These are phyloP conservation scores for Thumatha senex DNA, from an alignment of 2,888 invertebrate species.

Conservation along the genomic window DNA sequence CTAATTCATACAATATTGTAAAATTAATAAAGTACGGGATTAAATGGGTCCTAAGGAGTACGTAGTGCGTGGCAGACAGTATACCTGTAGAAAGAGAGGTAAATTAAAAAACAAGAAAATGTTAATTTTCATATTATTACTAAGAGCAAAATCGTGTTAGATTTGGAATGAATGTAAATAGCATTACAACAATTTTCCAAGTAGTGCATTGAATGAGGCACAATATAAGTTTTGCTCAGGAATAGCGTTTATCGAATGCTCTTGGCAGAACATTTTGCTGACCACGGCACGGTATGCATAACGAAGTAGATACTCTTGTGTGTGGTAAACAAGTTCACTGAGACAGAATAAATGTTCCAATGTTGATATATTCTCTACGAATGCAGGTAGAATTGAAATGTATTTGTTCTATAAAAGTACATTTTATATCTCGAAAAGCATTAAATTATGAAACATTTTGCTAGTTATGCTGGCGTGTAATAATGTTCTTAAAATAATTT, in stretches of 20 bases:
- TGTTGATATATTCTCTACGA: slow-evolving; percentile 41
- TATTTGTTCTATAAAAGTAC: slow-evolving; percentile 28
- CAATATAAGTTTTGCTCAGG: slow-evolving; percentile 52
- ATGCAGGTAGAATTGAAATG: slow-evolving; percentile 39
- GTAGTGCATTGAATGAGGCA: slow-evolving; percentile 20
- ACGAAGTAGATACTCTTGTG: slow-evolving; percentile 50
- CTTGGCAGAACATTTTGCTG: slow-evolving; percentile 61
- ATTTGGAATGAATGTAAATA: slow-evolving; percentile 2
- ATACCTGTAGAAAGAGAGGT: too few species aligned
- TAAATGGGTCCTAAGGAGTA: too few species aligned
- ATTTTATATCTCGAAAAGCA: slow-evolving; percentile 23
- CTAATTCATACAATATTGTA: too few species aligned
- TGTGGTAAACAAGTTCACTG: slow-evolving; percentile 55
- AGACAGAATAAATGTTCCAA: slow-evolving; percentile 61
- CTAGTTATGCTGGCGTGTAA: not conserved
- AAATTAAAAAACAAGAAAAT: too few species aligned
- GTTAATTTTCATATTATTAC: too few species aligned
- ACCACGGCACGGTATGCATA: slow-evolving; percentile 62
- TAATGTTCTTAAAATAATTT: too few species aligned
- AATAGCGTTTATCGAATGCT: slow-evolving; percentile 56
- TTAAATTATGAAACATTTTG: slow-evolving; percentile 10
- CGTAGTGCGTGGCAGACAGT: too few species aligned
- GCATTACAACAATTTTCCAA: slow-evolving; percentile 14
- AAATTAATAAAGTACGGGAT: too few species aligned
- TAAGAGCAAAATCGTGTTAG: not conserved